phyloP scores from a whole-genome alignment of 2,113 vertebrate species.

The Aphelocoma coerulescens region DNA sequence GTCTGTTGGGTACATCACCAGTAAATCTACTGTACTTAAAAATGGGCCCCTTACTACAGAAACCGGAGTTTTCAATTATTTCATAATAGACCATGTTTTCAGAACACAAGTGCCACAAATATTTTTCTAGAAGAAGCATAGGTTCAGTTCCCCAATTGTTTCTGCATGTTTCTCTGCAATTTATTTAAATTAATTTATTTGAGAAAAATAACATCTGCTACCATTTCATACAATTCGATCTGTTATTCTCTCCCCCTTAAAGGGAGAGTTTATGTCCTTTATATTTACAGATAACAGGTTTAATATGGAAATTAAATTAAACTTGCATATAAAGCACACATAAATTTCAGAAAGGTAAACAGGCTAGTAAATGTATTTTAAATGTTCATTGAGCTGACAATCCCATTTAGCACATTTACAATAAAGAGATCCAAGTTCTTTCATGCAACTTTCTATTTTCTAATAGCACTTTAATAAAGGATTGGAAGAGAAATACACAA shows the following conservation, averaged over 20 bases:
- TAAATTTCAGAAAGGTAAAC: not conserved
- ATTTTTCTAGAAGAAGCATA: conserved; percentile 32
- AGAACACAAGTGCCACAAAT: not conserved
- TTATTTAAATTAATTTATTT: conserved; percentile 44
- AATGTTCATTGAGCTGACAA: not conserved
- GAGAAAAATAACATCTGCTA: conserved; percentile 50
- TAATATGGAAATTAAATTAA: conserved; percentile 42
- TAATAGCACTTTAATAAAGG: not conserved
- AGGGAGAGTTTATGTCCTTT: conserved; percentile 13
- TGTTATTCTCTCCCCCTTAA: conserved; percentile 22
- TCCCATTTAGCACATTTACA: not conserved
- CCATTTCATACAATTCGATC: not conserved
- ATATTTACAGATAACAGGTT: conserved; percentile 30
- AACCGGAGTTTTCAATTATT: not conserved
- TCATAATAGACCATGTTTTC: not conserved
- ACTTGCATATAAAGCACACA: not conserved
- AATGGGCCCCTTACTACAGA: not conserved
- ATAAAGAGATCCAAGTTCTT: not conserved
- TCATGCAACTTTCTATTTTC: not conserved
- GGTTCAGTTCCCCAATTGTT: not conserved
- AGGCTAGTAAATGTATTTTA: conserved; percentile 1
- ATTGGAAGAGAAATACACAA: not conserved
- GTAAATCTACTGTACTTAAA: not conserved
- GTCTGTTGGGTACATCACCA: not conserved
- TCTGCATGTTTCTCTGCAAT: not conserved